phyloP scores from a whole-genome alignment of 2,888 invertebrate species.

The Azorinus chamasolen region DNA sequence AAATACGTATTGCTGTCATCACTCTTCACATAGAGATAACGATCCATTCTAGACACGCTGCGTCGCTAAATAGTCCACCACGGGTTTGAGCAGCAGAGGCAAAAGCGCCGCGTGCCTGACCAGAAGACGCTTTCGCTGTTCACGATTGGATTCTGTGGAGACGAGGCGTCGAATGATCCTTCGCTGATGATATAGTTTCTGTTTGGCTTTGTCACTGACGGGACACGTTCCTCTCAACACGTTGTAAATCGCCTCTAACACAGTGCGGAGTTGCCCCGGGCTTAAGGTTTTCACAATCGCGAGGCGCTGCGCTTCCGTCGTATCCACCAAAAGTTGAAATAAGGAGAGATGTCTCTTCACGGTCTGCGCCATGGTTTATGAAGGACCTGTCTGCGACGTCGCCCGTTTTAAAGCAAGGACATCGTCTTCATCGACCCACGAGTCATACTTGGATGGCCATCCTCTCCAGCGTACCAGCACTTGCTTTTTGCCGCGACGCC shows the following conservation, averaged over 20 bases:
- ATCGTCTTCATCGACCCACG: constrained; percentile 39
- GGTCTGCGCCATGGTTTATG: constrained; percentile 19
- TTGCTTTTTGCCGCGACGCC: constrained; percentile 19
- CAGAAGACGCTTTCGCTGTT: no score
- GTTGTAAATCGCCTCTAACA: constrained; percentile 55
- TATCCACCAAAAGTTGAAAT: constrained; percentile 26
- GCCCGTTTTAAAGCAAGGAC: constrained; percentile 14
- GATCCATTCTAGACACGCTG: constrained; percentile 7
- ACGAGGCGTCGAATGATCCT: constrained; percentile 38
- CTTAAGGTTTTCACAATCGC: no score
- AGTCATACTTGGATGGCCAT: constrained; percentile 38
- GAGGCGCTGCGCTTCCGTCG: no score
- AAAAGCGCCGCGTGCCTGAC: constrained; percentile 31
- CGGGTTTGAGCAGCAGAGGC: constrained; percentile 38
- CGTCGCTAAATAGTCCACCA: constrained; percentile 8
- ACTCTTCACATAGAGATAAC: constrained; percentile 36
- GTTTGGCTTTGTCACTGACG: no score
- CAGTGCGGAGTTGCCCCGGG: constrained; percentile 18
- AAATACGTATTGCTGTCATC: constrained; percentile 27
- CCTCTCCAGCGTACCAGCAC: constrained; percentile 39
- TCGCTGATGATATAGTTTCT: constrained; percentile 26
- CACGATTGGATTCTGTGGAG: no score
- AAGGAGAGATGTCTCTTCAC: constrained; percentile 32
- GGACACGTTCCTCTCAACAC: no score
- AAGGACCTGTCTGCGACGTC: neutral